A percentile compares a stretch with the other conserved stretches of the same genome.
phyloP scores from a whole-genome alignment of 2,888 invertebrate genomes.

The Drosophila antonietae region DNA sequence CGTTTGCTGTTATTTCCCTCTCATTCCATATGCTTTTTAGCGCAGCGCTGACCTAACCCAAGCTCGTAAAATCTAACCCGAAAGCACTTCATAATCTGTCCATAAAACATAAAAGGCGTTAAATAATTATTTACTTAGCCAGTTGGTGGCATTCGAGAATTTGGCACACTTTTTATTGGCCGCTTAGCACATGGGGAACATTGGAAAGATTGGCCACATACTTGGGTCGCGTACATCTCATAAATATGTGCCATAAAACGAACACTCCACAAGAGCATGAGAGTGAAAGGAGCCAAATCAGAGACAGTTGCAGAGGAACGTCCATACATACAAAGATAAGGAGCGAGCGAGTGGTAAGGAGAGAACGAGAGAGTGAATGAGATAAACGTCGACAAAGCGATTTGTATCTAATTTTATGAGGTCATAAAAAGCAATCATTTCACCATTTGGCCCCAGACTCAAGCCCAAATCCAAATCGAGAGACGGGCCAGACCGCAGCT shows the following conservation, averaged over 20 bases:
- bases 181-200: slow-evolving; percentile 43
- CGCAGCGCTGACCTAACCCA: slow-evolving; percentile 41
- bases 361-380: slow-evolving; percentile 23
- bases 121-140: slow-evolving; percentile 71
- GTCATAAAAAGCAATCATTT: slow-evolving; percentile 83
- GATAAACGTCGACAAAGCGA: slow-evolving; percentile 82
- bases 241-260: slow-evolving; percentile 57
- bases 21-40: slow-evolving; percentile 13
- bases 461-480: slow-evolving; percentile 19
- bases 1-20: slow-evolving; percentile 11
- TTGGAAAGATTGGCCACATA: slow-evolving; percentile 13
- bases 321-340: not conserved
- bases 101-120: slow-evolving; percentile 66
- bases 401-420: slow-evolving; percentile 84
- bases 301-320: slow-evolving; percentile 17
- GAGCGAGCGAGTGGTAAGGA: not conserved
- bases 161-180: slow-evolving; percentile 65
- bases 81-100: slow-evolving; percentile 52
- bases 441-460: slow-evolving; percentile 75
- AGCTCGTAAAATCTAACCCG: slow-evolving; percentile 48
- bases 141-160: slow-evolving; percentile 51
- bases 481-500: slow-evolving; percentile 62
- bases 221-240: slow-evolving; percentile 49
- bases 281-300: slow-evolving; percentile 42
- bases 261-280: slow-evolving; percentile 28